These are phyloP conservation scores for Loripinus fragilis DNA, from an alignment of 2,888 invertebrate species.

Conservation along the genomic window DNA sequence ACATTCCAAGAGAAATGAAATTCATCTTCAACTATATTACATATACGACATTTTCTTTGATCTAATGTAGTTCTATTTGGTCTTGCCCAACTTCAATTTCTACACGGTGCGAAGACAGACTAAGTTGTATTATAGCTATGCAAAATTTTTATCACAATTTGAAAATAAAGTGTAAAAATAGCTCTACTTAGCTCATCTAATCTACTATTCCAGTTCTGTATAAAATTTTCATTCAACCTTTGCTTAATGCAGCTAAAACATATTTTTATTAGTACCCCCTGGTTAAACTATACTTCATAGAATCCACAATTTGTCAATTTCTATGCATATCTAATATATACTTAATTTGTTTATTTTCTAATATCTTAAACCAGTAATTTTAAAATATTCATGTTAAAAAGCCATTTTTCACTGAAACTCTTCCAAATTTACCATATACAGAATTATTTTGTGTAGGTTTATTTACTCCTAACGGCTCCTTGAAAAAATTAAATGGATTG, in stretches of 20 bases:
- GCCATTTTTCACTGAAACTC: background rate
- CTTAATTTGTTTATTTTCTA: background rate
- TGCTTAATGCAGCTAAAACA: background rate
- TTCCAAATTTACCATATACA: slow-evolving; percentile 27
- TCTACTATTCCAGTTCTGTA: slow-evolving; percentile 11
- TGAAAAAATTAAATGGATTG: slow-evolving; percentile 27
- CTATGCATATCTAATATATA: background rate
- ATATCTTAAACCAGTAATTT: background rate
- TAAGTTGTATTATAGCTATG: background rate
- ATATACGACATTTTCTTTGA: background rate
- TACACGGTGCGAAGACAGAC: background rate
- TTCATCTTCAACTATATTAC: background rate
- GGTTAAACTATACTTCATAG: background rate
- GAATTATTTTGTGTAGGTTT: slow-evolving; percentile 27
- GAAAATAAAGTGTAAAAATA: slow-evolving; percentile 3
- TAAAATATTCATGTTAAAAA: background rate
- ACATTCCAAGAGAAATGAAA: slow-evolving; percentile 7
- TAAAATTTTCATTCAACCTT: slow-evolving; percentile 8
- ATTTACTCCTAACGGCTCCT: slow-evolving; percentile 27
- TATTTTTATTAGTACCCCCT: background rate
- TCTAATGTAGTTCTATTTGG: background rate
- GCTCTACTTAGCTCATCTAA: background rate
- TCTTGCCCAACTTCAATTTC: background rate
- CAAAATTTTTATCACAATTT: slow-evolving; percentile 8
- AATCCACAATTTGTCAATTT: background rate